These are phyloP conservation scores for Bibio marci DNA, from an alignment of 2,888 invertebrate genomes.

Conservation along the genomic window DNA sequence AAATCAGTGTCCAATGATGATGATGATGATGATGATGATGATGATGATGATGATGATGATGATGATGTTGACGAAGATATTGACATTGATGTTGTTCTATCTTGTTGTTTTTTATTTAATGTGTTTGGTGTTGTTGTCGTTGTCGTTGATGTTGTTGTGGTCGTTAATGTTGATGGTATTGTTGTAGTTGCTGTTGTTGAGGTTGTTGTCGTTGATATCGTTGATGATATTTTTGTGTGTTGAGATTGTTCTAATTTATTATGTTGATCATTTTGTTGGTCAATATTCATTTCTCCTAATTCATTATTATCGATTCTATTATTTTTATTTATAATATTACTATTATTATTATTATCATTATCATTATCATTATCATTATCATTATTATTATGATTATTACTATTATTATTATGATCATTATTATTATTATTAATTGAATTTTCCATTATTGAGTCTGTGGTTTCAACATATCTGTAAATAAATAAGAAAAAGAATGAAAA, in stretches of 20 bases:
- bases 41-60: not conserved
- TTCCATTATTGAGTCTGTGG: no score
- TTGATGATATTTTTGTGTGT: constrained; percentile 7
- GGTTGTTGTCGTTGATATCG: no score
- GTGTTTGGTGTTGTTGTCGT: not conserved
- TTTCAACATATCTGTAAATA: no score
- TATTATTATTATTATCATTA: no score
- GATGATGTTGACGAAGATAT: constrained; percentile 1
- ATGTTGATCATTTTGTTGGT: not conserved
- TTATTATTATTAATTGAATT: no score
- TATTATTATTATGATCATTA: no score
- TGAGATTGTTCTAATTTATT: not conserved
- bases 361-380: no score
- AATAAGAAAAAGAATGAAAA: no score
- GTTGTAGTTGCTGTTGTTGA: constrained; percentile 8
- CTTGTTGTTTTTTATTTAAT: not conserved
- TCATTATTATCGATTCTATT: no score
- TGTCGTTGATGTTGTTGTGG: constrained; percentile 5
- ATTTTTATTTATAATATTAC: no score
- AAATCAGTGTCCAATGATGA: constrained; percentile 23
- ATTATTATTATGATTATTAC: no score
- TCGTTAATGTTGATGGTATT: constrained; percentile 2
- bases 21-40: constrained; percentile 11
- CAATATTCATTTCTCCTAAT: no score
- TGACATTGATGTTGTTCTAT: not conserved